Percentiles rank a stretch among this genome's conserved stretches.
Evolutionary conservation across 2,113 vertebrate genomes (phyloP).

Genomic region (Rhodinocichla rosea): DNA sequence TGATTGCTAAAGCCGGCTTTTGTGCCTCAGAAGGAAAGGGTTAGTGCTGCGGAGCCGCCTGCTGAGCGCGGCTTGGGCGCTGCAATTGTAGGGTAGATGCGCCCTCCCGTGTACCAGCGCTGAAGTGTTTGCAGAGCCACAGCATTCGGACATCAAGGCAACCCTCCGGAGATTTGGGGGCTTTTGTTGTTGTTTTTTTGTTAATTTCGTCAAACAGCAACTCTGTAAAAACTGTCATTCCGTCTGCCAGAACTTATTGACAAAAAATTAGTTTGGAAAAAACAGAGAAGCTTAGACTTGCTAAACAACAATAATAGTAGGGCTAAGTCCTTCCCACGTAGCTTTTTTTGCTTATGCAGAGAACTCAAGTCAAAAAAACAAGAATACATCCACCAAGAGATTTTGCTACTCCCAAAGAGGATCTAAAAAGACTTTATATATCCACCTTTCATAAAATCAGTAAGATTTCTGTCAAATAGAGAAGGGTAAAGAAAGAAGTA

Average conservation of each 20-base stretch:
- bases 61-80: not conserved
- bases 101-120: slow-evolving; percentile 35
- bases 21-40: not conserved
- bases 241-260: not conserved
- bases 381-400: not conserved
- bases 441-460: not conserved
- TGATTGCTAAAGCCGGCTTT: not conserved
- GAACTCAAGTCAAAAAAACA: not conserved
- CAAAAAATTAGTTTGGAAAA: not conserved
- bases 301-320: not conserved
- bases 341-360: not conserved
- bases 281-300: not conserved
- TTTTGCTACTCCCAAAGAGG: not conserved
- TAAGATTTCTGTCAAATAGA: not conserved
- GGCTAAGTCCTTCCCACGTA: not conserved
- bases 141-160: not conserved
- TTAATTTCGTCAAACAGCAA: not conserved
- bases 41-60: not conserved
- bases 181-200: no score
- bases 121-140: not conserved
- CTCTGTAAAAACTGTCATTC: not conserved
- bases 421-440: not conserved
- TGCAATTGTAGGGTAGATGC: not conserved
- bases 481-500: not conserved
- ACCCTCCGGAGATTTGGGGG: fast-evolving